phyloP scores from a whole-genome alignment of 2,797 vertebrate genomes.

The Eulemur albifrons region DNA sequence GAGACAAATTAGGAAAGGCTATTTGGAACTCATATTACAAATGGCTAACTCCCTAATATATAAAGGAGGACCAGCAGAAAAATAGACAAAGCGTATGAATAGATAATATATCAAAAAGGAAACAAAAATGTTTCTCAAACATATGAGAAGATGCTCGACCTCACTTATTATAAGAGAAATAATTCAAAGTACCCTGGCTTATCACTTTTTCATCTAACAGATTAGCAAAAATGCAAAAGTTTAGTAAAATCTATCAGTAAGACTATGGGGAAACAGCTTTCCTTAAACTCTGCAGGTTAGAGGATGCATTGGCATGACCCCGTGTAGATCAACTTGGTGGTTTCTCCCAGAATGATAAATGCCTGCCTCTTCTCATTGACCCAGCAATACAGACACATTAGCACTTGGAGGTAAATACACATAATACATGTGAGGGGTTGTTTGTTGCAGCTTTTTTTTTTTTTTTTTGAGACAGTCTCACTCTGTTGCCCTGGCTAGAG shows the following conservation, averaged over 20 bases:
- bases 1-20: neutral
- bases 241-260: neutral
- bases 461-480: too few relatives aligned
- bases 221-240: neutral
- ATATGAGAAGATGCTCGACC: neutral
- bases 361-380: neutral
- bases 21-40: neutral
- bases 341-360: neutral
- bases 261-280: neutral
- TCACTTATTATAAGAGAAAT: neutral
- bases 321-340: neutral
- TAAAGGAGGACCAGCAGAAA: neutral
- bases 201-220: neutral
- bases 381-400: neutral
- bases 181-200: neutral
- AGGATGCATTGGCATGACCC: neutral
- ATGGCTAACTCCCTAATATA: neutral
- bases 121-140: neutral
- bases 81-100: neutral
- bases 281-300: neutral
- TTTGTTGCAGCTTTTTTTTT: too few relatives aligned
- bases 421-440: rapidly evolving
- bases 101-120: neutral
- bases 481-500: too few relatives aligned
- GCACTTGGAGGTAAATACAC: neutral